These are phyloP conservation scores for Suncus etruscus DNA, from an alignment of 2,113 vertebrate genomes.

Conservation along the genomic window DNA sequence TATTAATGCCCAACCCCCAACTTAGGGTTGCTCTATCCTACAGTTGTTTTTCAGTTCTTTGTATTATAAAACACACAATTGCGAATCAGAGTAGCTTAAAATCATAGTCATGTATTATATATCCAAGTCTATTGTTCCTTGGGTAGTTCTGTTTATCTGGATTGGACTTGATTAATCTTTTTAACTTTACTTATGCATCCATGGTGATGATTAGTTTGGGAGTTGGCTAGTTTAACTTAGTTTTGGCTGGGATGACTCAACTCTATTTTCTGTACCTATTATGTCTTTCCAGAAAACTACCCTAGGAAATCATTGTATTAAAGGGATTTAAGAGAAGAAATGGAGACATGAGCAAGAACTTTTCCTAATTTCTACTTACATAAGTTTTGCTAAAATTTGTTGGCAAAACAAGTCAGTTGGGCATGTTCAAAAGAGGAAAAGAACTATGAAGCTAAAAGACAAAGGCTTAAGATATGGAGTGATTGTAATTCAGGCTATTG, in stretches of 20 bases:
- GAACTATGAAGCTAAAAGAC: neutral
- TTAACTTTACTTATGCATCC: neutral
- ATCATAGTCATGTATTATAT: constrained; percentile 34
- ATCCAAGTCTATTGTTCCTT: neutral
- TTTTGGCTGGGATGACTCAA: neutral
- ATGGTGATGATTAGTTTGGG: neutral
- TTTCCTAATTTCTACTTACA: neutral
- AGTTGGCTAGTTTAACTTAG: neutral
- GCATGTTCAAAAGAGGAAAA: neutral
- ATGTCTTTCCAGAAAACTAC: neutral
- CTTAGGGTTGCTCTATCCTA: neutral
- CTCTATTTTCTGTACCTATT: neutral
- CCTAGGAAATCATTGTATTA: neutral
- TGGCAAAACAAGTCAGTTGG: neutral
- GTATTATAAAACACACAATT: neutral
- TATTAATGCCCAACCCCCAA: neutral
- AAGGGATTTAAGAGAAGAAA: neutral
- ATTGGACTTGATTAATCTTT: neutral
- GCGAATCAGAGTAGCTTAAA: constrained; percentile 8
- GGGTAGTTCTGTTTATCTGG: neutral
- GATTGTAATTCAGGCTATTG: neutral
- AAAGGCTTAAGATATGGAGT: neutral
- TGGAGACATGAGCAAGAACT: neutral
- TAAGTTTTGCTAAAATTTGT: constrained; percentile 41
- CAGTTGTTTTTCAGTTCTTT: neutral